Conservation (phyloP, 1,140 invertebrate genomes). For the Choristoneura fumiferana region DNA sequence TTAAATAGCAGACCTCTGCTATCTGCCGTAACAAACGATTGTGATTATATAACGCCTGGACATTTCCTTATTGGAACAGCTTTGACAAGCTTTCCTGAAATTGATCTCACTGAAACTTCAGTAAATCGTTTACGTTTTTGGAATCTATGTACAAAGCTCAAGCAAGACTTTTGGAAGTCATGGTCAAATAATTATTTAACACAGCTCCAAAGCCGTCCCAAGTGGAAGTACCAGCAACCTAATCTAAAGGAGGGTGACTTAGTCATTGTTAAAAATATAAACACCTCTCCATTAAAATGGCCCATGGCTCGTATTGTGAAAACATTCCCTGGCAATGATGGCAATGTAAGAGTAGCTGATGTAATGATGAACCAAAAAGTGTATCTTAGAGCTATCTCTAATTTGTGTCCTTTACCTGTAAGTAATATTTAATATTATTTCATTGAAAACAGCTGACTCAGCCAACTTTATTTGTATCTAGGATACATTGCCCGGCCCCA, state of each 20-base stretch:
- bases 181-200: conserved; percentile 34
- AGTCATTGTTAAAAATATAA: conserved; percentile 24
- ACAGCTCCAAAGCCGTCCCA: conserved; percentile 31
- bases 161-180: conserved; percentile 35
- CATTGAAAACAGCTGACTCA: too few relatives aligned
- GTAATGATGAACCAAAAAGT: background rate
- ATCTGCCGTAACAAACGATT: background rate
- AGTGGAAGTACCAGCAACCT: conserved; percentile 26
- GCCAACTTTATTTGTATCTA: too few relatives aligned
- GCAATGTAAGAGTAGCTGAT: conserved; percentile 23
- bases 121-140: conserved; percentile 23
- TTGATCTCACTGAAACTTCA: background rate
- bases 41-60: conserved; percentile 7
- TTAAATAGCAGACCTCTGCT: background rate
- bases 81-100: background rate
- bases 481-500: too few relatives aligned
- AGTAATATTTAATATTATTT: too few relatives aligned
- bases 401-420: too few relatives aligned
- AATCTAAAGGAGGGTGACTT: conserved; percentile 33
- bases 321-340: conserved; percentile 23
- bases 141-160: conserved; percentile 26
- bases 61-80: background rate
- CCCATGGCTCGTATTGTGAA: conserved; percentile 30
- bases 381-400: background rate
- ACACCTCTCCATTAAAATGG: conserved; percentile 26